These are phyloP conservation scores for Anoplopoma fimbria DNA, from an alignment of 2,113 vertebrate genomes.

Conservation along the genomic window DNA sequence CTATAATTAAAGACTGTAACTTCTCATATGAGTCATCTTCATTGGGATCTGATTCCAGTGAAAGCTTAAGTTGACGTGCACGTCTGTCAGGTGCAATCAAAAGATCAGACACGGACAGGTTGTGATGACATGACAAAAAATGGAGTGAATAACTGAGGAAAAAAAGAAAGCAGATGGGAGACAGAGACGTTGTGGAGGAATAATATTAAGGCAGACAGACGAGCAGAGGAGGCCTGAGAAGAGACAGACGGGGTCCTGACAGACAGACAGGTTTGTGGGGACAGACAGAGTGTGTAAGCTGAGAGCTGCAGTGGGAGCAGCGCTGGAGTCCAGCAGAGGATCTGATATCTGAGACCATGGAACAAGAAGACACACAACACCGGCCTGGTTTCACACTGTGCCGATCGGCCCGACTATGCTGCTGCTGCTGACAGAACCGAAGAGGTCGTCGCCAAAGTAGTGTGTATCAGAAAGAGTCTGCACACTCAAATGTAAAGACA, in stretches of 20 bases:
- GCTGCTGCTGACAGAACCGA: slow-evolving; percentile 14
- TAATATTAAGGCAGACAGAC: neutral
- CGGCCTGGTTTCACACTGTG: slow-evolving; percentile 9
- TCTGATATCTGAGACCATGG: slow-evolving; percentile 80
- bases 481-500: neutral
- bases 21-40: slow-evolving; percentile 1
- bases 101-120: neutral
- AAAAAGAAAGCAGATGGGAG: slow-evolving; percentile 6
- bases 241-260: neutral
- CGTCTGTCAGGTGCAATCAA: slow-evolving; percentile 16
- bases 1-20: slow-evolving; percentile 7
- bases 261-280: slow-evolving; percentile 2
- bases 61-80: neutral
- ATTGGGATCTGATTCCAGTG: neutral
- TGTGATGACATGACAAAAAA: neutral
- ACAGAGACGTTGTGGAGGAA: neutral
- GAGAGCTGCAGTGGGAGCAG: slow-evolving; percentile 56
- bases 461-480: neutral
- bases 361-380: slow-evolving; percentile 77
- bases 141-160: neutral
- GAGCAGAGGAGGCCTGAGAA: neutral
- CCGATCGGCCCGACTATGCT: neutral
- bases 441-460: slow-evolving; percentile 12
- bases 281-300: slow-evolving; percentile 59
- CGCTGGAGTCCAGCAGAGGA: slow-evolving; percentile 56